phyloP scores from a whole-genome alignment of 2,888 invertebrate genomes.

The Volucella bombylans region DNA sequence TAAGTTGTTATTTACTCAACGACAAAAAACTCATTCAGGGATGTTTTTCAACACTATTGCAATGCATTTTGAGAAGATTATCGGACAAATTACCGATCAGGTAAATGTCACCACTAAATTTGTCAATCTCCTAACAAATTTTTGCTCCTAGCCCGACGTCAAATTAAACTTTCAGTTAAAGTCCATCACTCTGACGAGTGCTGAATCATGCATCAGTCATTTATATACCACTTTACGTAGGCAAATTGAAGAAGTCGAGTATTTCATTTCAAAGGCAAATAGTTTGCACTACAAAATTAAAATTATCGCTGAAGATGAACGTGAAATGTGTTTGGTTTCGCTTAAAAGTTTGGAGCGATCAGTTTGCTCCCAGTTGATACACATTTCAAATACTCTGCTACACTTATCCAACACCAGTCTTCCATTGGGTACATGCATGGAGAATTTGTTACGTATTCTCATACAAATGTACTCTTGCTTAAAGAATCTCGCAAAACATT shows the following conservation, averaged over 20 bases:
- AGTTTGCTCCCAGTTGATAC: conserved; percentile 85
- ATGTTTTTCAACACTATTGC: conserved; percentile 80
- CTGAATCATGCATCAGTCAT: conserved; percentile 77
- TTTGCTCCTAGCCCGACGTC: conserved; percentile 42
- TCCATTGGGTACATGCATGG: conserved; percentile 84
- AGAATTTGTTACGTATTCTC: conserved; percentile 84
- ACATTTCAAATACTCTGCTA: conserved; percentile 83
- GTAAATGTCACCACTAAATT: conserved; percentile 37
- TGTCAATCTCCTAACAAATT: not conserved
- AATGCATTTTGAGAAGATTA: conserved; percentile 77
- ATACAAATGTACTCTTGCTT: conserved; percentile 84
- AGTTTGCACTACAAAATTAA: conserved; percentile 82
- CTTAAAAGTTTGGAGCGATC: conserved; percentile 84
- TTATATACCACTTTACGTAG: conserved; percentile 79
- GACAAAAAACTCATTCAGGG: conserved; percentile 81
- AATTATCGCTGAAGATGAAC: conserved; percentile 82
- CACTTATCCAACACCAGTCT: conserved; percentile 83
- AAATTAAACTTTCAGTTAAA: conserved; percentile 76
- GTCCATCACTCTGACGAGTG: conserved; percentile 78
- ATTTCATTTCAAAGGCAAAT: conserved; percentile 82
- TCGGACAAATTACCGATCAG: conserved; percentile 77
- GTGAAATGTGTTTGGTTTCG: conserved; percentile 82
- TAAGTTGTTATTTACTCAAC: conserved; percentile 80
- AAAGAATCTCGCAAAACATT: conserved; percentile 85
- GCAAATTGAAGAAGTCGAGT: conserved; percentile 81